Conservation (phyloP, 2,888 invertebrate genomes). For the Entomobrya multifasciata region DNA sequence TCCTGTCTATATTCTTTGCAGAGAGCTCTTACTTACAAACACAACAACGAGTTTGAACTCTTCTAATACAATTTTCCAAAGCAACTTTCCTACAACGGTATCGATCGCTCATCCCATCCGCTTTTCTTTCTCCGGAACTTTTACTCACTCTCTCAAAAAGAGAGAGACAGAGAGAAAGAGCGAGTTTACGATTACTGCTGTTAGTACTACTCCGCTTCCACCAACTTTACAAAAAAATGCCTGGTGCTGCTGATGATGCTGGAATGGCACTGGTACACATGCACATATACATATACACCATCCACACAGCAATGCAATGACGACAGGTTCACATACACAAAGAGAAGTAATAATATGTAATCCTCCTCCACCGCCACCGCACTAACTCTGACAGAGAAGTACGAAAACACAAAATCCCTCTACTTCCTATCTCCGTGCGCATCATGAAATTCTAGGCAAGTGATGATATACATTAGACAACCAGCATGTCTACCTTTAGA, state of each 20-base stretch:
- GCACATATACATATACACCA: neutral
- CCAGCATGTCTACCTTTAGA: neutral
- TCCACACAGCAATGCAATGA: no score
- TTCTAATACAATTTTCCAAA: constrained; percentile 35
- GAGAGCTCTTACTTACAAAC: neutral
- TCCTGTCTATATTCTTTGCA: neutral
- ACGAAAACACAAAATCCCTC: neutral
- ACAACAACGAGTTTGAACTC: neutral
- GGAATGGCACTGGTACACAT: constrained; percentile 3
- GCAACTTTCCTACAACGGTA: constrained; percentile 64
- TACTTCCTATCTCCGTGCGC: neutral
- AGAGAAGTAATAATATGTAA: constrained; percentile 1
- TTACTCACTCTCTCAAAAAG: constrained; percentile 30
- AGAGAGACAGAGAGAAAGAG: constrained; percentile 25
- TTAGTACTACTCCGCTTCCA: neutral
- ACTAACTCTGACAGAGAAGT: constrained; percentile 4
- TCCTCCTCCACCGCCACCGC: constrained; percentile 6
- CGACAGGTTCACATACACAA: neutral
- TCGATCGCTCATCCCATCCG: constrained; percentile 68
- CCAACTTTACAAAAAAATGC: neutral
- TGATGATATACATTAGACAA: constrained; percentile 1
- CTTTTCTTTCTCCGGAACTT: constrained; percentile 45
- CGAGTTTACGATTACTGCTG: constrained; percentile 45
- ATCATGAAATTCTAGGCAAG: neutral
- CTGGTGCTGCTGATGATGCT: neutral